phyloP scores from a whole-genome alignment of 2,797 vertebrate species.

The Pangasius mekongensis region DNA sequence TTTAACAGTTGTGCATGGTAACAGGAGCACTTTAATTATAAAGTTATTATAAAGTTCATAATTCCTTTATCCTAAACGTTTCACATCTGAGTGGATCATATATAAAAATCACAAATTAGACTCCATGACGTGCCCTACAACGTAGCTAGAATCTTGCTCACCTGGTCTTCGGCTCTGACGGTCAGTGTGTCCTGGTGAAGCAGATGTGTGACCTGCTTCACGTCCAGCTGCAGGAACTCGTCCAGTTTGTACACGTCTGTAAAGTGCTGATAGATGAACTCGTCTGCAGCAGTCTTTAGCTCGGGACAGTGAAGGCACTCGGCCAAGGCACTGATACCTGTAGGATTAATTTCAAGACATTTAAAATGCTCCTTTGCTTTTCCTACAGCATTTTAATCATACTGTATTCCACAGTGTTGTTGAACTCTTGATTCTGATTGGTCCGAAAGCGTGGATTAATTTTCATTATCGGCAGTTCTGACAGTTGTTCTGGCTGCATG shows the following conservation, averaged over 20 bases:
- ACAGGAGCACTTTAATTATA: neutral
- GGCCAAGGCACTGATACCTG: slow-evolving; percentile 93
- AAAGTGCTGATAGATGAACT: slow-evolving; percentile 96
- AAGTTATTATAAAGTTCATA: neutral
- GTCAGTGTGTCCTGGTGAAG: slow-evolving; percentile 95
- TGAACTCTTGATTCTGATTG: too few species aligned
- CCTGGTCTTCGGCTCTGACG: slow-evolving; percentile 96
- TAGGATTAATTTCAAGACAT: neutral
- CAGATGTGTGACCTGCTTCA: slow-evolving; percentile 89
- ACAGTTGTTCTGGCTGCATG: too few species aligned
- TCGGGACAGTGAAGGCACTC: slow-evolving; percentile 95
- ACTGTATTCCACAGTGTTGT: neutral
- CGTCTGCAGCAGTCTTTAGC: slow-evolving; percentile 90
- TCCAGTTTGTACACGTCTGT: slow-evolving; percentile 98
- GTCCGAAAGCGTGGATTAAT: too few species aligned
- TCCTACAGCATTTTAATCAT: neutral
- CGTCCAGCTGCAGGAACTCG: slow-evolving; percentile 94
- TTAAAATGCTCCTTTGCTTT: neutral
- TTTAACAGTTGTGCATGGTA: neutral
- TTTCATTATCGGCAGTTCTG: too few species aligned
- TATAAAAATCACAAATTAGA: neutral
- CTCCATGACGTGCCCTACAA: neutral
- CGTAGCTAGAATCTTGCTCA: slow-evolving; percentile 54
- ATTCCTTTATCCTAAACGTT: neutral
- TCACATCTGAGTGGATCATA: neutral